Evolutionary conservation across 2,888 invertebrate species (phyloP).

Genomic region (Phortica okadai): DNA sequence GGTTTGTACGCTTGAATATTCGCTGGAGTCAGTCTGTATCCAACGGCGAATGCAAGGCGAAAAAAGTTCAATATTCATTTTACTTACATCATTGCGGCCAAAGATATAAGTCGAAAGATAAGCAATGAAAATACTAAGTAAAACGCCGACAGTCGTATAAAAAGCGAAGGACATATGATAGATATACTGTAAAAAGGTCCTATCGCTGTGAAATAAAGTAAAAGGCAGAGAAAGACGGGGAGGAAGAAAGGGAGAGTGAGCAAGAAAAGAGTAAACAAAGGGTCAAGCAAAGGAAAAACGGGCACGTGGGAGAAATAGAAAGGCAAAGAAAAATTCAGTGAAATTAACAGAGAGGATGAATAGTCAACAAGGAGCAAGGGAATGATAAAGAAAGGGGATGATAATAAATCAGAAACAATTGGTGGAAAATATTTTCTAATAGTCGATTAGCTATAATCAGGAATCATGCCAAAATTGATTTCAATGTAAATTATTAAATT

Average conservation of each 20-base stretch:
- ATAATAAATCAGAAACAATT: no score
- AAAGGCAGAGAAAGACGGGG: neutral
- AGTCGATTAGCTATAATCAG: no score
- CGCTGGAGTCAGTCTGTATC: slow-evolving; percentile 49
- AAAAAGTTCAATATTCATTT: slow-evolving; percentile 80
- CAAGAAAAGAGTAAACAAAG: neutral
- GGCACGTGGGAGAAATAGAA: no score
- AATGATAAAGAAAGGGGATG: no score
- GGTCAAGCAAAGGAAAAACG: no score
- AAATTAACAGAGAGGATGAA: no score
- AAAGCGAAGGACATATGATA: slow-evolving; percentile 84
- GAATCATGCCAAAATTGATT: no score
- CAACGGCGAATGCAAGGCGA: slow-evolving; percentile 82
- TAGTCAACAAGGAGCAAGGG: no score
- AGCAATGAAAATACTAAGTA: slow-evolving; percentile 79
- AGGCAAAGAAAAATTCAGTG: no score
- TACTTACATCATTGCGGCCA: slow-evolving; percentile 77
- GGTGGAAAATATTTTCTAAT: no score
- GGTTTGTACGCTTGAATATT: slow-evolving; percentile 65
- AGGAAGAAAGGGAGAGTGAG: neutral
- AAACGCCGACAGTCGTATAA: slow-evolving; percentile 81
- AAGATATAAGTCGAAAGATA: slow-evolving; percentile 79
- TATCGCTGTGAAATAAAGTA: slow-evolving; percentile 42
- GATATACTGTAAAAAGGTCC: slow-evolving; percentile 62
- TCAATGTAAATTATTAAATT: no score